Evolutionary conservation across 35 echinoderm and acorn worm species (phyloP), one percentile per base, ranked within the genome.

Genomic region (Acanthaster planci): DNA sequence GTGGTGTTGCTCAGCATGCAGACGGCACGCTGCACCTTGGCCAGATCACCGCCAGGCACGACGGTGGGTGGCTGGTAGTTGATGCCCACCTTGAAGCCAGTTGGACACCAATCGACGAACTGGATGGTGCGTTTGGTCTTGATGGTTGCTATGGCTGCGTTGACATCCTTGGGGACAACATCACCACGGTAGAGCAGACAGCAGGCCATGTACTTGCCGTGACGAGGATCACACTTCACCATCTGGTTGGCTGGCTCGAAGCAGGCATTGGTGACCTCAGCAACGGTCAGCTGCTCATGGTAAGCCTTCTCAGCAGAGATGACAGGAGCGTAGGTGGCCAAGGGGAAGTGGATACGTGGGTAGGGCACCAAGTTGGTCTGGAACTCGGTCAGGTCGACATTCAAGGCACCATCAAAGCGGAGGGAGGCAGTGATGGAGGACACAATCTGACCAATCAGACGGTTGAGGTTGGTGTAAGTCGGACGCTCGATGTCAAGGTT

Each of bases 71-170:
- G 88, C 51, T 95, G 84, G 53, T 87, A 88, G 85, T 95, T 95
- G 88, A 95, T 88, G 47, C 93, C 93, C 17, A 87, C 72, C 59
- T 88, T 95, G 55, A 95, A 95, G 6, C 95, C 95, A 88, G 95
- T 88, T 67, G 91, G 91, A 82, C 90, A 91, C 96, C 96, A 94
- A 85, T 99, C 96, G 67, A 99, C 96, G 72, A 99, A 99, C 89
- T 99, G 96, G 67, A 99, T 99, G 82, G 92, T 85, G 53, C 96
- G 88, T 77, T 99, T 99, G 34, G 96, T 99, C 86, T 99, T 99
- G 88, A 97, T 97, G 89, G 80, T 91, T 67, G 87, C 84, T 16
- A 97, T 97, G 40, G 95, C 90, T 7, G 87, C 91, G 42, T 97
- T 97, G 79, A 97, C 95, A 77, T 97, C 95, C 78, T 97, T 97